A percentile compares a stretch with the other conserved stretches of the same genome.
phyloP scores from a whole-genome alignment of 2,797 vertebrate genomes.

The Limosa lapponica region DNA sequence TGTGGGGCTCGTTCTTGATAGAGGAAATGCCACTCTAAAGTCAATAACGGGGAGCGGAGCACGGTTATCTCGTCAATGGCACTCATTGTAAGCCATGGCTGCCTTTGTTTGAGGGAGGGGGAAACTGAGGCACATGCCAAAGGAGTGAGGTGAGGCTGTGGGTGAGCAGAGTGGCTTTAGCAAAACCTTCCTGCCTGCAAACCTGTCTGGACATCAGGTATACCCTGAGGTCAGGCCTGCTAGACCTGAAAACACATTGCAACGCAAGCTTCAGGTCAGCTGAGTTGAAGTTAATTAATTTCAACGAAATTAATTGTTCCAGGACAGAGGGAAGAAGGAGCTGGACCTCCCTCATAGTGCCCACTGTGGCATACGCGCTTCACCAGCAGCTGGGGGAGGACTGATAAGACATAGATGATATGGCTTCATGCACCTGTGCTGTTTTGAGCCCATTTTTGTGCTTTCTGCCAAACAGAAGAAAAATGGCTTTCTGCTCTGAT shows the following conservation, averaged over 20 bases:
- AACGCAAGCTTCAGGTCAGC: not conserved
- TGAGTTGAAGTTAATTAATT: not conserved
- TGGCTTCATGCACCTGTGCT: accelerated
- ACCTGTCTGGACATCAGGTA: not conserved
- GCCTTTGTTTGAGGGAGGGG: not conserved
- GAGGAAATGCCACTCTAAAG: constrained; percentile 37
- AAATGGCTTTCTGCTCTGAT: not conserved
- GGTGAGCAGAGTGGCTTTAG: not conserved
- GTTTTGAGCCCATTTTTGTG: not conserved
- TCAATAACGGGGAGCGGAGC: not conserved
- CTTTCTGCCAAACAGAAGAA: not conserved
- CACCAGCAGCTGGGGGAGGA: not conserved
- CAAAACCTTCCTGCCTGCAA: not conserved
- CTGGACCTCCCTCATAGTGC: not conserved
- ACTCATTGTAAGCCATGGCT: not conserved
- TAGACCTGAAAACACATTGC: not conserved
- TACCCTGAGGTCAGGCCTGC: not conserved
- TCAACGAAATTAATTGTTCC: not conserved
- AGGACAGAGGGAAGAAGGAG: not conserved
- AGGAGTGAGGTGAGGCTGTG: accelerated
- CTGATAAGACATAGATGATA: accelerated
- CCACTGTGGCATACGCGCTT: accelerated
- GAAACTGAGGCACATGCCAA: not conserved
- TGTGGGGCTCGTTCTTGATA: not conserved
- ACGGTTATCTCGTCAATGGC: constrained; percentile 16